Conservation (phyloP, 2,888 invertebrate genomes). For the Caenorhabditis imperialis region DNA sequence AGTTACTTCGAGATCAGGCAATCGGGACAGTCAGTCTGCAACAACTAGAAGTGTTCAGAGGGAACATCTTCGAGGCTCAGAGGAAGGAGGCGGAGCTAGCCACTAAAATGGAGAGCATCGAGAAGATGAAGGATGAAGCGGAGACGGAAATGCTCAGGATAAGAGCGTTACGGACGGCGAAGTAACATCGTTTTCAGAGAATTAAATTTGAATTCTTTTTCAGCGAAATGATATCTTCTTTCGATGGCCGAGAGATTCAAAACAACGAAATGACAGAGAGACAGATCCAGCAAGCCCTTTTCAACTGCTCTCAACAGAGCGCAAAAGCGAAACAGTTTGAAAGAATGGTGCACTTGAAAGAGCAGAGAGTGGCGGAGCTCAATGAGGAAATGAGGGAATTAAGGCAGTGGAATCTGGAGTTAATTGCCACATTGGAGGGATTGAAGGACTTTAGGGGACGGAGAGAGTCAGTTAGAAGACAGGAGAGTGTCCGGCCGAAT, state of each 20-base stretch:
- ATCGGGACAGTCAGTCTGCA: constrained; percentile 49
- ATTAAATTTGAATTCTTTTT: constrained; percentile 2
- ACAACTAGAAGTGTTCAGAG: constrained; percentile 41
- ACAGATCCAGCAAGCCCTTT: constrained; percentile 45
- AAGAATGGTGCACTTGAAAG: constrained; percentile 52
- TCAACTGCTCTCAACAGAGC: constrained; percentile 43
- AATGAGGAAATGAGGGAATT: constrained; percentile 62
- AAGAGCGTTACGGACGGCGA: constrained; percentile 27
- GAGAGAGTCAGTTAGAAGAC: constrained; percentile 12
- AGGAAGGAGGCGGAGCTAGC: constrained; percentile 24
- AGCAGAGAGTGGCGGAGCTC: constrained; percentile 49
- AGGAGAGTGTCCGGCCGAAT: constrained; percentile 3
- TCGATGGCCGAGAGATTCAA: constrained; percentile 24
- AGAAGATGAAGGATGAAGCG: constrained; percentile 18
- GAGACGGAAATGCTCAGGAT: constrained; percentile 28
- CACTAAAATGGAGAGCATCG: constrained; percentile 14
- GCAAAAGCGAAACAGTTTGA: constrained; percentile 43
- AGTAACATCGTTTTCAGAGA: constrained; percentile 2
- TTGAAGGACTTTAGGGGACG: constrained; percentile 40
- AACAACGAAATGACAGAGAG: constrained; percentile 37
- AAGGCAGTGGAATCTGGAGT: constrained; percentile 58
- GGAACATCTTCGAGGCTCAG: constrained; percentile 32
- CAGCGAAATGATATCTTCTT: constrained; percentile 27
- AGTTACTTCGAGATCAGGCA: constrained; percentile 39
- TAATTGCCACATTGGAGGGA: constrained; percentile 43